Conservation (phyloP, 2,888 invertebrate genomes). For the Phytoseiulus persimilis region DNA sequence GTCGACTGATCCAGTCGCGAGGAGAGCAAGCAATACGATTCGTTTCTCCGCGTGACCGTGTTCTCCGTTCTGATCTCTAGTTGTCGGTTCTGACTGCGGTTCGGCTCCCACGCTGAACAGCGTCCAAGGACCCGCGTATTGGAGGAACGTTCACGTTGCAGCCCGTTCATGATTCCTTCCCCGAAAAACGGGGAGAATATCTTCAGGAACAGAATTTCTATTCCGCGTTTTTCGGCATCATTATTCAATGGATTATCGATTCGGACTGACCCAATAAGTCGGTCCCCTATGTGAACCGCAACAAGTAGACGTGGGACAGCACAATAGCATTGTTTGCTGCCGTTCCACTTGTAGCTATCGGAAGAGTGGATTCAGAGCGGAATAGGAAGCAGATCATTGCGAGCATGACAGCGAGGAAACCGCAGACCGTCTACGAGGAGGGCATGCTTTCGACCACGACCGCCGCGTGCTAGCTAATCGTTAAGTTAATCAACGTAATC, state of each 20-base stretch:
- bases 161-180: too few species aligned
- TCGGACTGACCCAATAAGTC: too few species aligned
- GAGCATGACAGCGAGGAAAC: neutral
- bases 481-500: conserved; percentile 39
- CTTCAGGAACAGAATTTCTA: too few species aligned
- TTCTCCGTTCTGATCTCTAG: too few species aligned
- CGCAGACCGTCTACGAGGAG: neutral
- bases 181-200: too few species aligned
- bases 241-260: too few species aligned
- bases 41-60: neutral
- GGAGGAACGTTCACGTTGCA: too few species aligned
- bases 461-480: conserved; percentile 32
- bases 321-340: neutral
- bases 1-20: neutral
- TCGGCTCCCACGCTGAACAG: too few species aligned
- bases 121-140: too few species aligned
- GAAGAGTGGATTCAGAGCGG: neutral
- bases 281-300: too few species aligned
- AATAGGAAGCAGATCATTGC: neutral
- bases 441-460: neutral
- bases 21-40: neutral
- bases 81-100: too few species aligned
- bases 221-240: too few species aligned
- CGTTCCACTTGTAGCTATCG: neutral
- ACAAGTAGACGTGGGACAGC: neutral